Percentiles rank a stretch among this genome's conserved stretches.
Evolutionary conservation across 1,140 invertebrate genomes (phyloP).

Genomic region (Bombyx mandarina): DNA sequence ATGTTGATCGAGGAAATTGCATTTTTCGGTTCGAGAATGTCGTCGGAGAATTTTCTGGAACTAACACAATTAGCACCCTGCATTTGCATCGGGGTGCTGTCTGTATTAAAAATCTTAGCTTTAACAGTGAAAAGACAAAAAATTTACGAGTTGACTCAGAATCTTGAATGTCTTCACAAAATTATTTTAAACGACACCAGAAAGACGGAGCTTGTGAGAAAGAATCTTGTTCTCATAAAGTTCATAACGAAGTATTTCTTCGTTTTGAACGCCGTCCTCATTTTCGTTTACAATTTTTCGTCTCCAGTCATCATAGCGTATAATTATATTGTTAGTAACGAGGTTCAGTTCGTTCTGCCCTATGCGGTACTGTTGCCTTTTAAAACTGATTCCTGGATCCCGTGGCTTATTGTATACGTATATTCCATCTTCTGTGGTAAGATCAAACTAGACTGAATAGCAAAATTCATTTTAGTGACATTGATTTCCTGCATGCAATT

Average conservation of each 20-base stretch:
- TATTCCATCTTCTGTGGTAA: constrained; percentile 34
- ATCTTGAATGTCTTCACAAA: constrained; percentile 21
- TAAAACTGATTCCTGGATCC: constrained; percentile 24
- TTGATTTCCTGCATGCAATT: too few relatives aligned
- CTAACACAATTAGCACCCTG: constrained; percentile 40
- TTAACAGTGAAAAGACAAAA: constrained; percentile 12
- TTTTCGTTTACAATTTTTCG: constrained; percentile 46
- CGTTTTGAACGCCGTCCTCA: constrained; percentile 34
- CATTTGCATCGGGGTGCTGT: constrained; percentile 27
- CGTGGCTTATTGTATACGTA: constrained; percentile 32
- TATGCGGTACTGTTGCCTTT: constrained; percentile 39
- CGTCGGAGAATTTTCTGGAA: constrained; percentile 33
- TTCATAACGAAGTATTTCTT: constrained; percentile 19
- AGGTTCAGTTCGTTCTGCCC: constrained; percentile 27
- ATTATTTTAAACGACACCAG: constrained; percentile 15
- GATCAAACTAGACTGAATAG: constrained; percentile 4
- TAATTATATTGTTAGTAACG: constrained; percentile 23
- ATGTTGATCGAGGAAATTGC: constrained; percentile 24
- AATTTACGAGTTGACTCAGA: constrained; percentile 27
- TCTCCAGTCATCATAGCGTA: constrained; percentile 29
- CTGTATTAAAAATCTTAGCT: constrained; percentile 32
- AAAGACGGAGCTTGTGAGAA: constrained; percentile 22
- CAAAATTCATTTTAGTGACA: too few relatives aligned
- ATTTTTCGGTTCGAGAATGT: constrained; percentile 34
- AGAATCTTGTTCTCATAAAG: constrained; percentile 28